Base-by-base conservation (phyloP, 2,797 vertebrate species). In the Anas georgica region DNA sequence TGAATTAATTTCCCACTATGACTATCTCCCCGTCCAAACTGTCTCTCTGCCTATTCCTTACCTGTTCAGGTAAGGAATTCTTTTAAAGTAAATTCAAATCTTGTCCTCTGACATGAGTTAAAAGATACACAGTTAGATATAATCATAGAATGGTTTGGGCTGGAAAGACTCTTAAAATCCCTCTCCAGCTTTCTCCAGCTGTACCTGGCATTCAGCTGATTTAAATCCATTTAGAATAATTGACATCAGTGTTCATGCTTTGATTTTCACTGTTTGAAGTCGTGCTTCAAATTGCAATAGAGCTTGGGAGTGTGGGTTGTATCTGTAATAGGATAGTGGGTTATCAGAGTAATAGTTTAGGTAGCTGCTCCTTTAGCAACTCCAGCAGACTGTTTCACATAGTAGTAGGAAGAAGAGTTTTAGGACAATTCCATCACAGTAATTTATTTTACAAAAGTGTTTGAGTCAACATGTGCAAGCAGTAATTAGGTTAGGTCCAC, bases 371-470 rank as follows among this genome's bases (percentile, higher is more conserved):
- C 43, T 92, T 69, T 72, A 86, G 25, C 62, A 55, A 60, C 21
- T 89, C 22, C 31, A 85, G 16, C 17, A 88, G 31, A 69, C 48
- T 23, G 14, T 67, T 64, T 92, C 68, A 35, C 75, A 37, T 33
- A 73, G 12, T 35, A 59, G 37, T 26, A 86, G 79, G 46, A 90
- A 68, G 59, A 22, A 41, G 25, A 88, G 46, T 69, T 90, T 88
- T 70, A 85, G 76, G 56, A 68, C 82, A 79, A 70, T 89, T 91
- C 86, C 76, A 76, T 92, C 35, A 83, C 0, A 77, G 29, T 18
- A 79, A 82, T 80, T 84, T 77, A 52, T 93, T 92, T 95, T 94
- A 88, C 74, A 22, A 63, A 92, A 87, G 17, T 63, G 46, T 95
- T 75, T 80, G 55, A 92, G 46, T 84, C 84, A 92, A 23, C 46